phyloP scores from a whole-genome alignment of 2,797 vertebrate genomes.

The Hyperoplus immaculatus region DNA sequence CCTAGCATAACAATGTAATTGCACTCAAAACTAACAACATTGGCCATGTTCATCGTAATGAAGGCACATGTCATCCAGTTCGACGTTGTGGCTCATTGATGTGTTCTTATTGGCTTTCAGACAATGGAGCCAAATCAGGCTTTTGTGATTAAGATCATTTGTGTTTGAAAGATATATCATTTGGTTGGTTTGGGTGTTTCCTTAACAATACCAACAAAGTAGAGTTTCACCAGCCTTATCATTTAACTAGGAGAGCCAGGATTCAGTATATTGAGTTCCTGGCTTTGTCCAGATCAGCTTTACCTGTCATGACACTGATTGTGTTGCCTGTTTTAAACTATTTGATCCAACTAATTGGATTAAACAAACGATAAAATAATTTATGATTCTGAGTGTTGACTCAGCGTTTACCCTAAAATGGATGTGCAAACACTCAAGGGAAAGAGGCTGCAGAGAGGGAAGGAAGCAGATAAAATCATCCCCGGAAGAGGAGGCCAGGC shows the following conservation, averaged over 20 bases:
- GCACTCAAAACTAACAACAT: not conserved
- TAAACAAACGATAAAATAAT: constrained; percentile 10
- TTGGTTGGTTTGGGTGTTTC: not conserved
- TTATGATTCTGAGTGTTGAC: constrained; percentile 21
- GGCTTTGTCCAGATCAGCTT: not conserved
- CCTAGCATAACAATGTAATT: not conserved
- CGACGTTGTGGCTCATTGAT: not conserved
- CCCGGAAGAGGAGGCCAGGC: constrained; percentile 18
- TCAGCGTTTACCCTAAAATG: constrained; percentile 10
- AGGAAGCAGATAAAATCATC: constrained; percentile 10
- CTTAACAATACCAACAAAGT: not conserved
- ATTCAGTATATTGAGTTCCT: not conserved
- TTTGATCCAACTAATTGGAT: constrained; percentile 3
- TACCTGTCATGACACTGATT: not conserved
- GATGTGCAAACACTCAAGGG: constrained; percentile 44
- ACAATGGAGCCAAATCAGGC: no score
- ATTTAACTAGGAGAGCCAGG: not conserved
- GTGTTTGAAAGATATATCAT: not conserved
- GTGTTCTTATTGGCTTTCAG: not conserved
- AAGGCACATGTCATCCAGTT: not conserved
- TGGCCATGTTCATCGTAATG: not conserved
- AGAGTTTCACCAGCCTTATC: not conserved
- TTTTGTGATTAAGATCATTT: no score
- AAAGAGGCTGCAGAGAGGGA: constrained; percentile 35
- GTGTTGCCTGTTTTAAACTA: not conserved